A percentile compares a stretch with the other conserved stretches of the same genome.
Conservation (phyloP, 2,797 vertebrate species). For the Dryobates pubescens region DNA sequence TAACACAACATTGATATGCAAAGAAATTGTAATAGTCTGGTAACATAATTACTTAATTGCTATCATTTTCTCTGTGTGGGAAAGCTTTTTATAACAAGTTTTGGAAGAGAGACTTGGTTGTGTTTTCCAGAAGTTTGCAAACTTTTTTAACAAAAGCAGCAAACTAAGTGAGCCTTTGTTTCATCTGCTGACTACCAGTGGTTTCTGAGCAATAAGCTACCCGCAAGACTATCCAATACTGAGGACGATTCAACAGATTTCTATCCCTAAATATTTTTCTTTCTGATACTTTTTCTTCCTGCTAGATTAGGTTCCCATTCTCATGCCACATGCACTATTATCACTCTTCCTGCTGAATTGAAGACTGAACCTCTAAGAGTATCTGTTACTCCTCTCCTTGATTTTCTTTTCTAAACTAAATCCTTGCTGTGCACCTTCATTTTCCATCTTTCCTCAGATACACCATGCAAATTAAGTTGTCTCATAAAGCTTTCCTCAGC, state of each 20-base stretch:
- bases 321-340: not conserved
- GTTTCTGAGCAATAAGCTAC: not conserved
- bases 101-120: not conserved
- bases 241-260: not conserved
- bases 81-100: not conserved
- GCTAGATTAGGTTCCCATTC: not conserved
- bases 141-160: not conserved
- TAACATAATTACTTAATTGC: not conserved
- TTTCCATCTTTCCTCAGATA: not conserved
- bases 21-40: not conserved
- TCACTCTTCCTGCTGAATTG: not conserved
- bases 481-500: not conserved
- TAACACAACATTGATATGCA: not conserved
- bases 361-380: not conserved
- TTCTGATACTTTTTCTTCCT: not conserved
- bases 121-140: not conserved
- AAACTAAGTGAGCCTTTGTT: not conserved
- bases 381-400: not conserved
- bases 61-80: not conserved
- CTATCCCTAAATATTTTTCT: not conserved
- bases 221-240: not conserved
- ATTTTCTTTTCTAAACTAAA: not conserved
- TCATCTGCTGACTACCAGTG: not conserved
- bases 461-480: not conserved
- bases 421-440: not conserved